Evolutionary conservation across 2,888 invertebrate species (phyloP), one percentile per base, ranked within the genome.

Genomic region (Cosmia trapezina): DNA sequence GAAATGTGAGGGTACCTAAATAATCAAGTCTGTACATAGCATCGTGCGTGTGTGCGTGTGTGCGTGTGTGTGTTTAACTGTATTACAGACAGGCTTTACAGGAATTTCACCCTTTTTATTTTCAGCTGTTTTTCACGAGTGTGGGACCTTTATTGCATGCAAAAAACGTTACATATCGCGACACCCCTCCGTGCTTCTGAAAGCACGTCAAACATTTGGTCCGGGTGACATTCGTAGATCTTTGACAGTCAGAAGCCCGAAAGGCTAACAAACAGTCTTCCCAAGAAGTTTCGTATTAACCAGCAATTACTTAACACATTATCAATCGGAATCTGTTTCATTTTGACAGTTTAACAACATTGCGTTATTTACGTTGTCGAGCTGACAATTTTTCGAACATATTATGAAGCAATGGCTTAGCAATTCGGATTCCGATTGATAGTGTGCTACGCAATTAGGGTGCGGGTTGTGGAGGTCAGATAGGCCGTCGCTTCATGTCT

Each of bases 11-110:
- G 9, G 45, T 53, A 51, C n/a, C 74, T 74, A 19, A 66, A 65
- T 74, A 19, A 66, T 66, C 51, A 65, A 65, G 1, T 8, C 53
- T 53, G 47, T 64, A 17, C 45, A 59, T 41, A 41, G 47, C 60
- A 33, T 43, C 11, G 22, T 56, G 19, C 45, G 59, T 59, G 17
- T 59, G 6, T 59, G 3, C 56, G 7, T 37, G n/a, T n/a, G 22
- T 56, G 19, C 45, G 59, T 59, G 17, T 59, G 6, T 59, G 3
- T 65, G 7, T 37, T n/a, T 22, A 37, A 37, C 47, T 49, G 33
- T 41, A 2, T 63, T 43, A 53, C 28, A 68, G 28, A 41, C 7
- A 2, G 8, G 19, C 47, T 4, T 22, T n/a, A 37, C 4, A 37
- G 14, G 56, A 19, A 62, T 62, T 28, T 56, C 56, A 33, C 28